These are phyloP conservation scores for Aphaenogaster rudis DNA, from an alignment of 1,140 invertebrate genomes.

Conservation along the genomic window DNA sequence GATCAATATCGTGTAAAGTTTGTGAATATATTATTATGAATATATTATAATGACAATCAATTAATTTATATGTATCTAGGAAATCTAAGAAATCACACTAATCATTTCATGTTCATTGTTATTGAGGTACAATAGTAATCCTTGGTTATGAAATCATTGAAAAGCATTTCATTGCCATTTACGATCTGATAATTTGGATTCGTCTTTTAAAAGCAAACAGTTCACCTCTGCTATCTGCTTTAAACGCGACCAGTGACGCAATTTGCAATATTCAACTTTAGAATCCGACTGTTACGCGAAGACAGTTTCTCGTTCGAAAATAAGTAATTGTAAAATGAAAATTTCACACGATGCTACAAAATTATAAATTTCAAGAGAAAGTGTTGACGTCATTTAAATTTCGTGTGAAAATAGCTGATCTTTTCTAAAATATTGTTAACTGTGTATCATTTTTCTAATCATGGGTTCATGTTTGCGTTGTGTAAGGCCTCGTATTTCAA, in stretches of 20 bases:
- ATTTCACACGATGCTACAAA: background rate
- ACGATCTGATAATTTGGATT: constrained; percentile 6
- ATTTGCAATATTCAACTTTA: constrained; percentile 13
- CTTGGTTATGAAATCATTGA: background rate
- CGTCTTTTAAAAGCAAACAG: constrained; percentile 11
- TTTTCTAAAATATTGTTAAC: background rate
- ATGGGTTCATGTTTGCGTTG: background rate
- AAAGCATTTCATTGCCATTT: background rate
- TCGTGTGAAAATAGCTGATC: background rate
- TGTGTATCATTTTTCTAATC: background rate
- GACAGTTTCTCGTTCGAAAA: background rate
- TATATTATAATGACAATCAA: background rate
- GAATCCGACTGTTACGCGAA: background rate
- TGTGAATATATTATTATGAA: background rate
- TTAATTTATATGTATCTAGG: background rate
- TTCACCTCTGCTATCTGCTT: background rate
- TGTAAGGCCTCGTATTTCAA: background rate
- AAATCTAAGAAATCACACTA: background rate
- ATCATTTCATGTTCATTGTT: background rate
- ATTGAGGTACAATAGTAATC: constrained; percentile 1
- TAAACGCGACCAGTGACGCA: background rate
- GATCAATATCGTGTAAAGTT: background rate
- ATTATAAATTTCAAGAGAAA: background rate
- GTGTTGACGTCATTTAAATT: background rate
- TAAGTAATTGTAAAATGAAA: constrained; percentile 5